These are phyloP conservation scores for Leucania comma DNA, from an alignment of 2,888 invertebrate genomes.

Conservation along the genomic window DNA sequence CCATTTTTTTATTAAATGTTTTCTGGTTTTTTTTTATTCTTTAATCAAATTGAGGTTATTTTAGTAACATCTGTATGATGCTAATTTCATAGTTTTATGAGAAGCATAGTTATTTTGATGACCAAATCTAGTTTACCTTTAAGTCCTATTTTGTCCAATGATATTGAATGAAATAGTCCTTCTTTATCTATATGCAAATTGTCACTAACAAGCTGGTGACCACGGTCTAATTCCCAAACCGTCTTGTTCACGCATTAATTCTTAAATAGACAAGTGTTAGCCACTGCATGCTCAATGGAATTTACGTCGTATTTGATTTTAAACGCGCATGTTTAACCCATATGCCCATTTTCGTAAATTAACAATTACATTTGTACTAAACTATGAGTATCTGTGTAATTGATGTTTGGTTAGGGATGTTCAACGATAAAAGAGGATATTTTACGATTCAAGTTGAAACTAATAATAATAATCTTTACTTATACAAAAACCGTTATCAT, in stretches of 20 bases:
- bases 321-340: constrained; percentile 49
- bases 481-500: no score
- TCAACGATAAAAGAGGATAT: neutral
- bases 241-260: constrained; percentile 36
- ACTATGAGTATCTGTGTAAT: constrained; percentile 15
- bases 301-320: constrained; percentile 37
- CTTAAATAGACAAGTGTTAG: constrained; percentile 9
- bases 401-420: constrained; percentile 30
- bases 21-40: neutral
- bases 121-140: neutral
- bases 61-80: neutral
- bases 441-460: neutral
- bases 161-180: constrained; percentile 9
- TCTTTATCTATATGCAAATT: constrained; percentile 23
- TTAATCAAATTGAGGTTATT: neutral
- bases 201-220: constrained; percentile 5
- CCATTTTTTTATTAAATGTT: no score
- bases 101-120: no score
- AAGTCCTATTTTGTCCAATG: neutral
- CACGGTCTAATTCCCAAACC: constrained; percentile 36
- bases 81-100: neutral
- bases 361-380: constrained; percentile 51
- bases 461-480: no score
- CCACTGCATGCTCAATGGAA: constrained; percentile 7
- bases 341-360: constrained; percentile 42